Base-by-base conservation (phyloP, 2,113 vertebrate species). In the Stigmatopora argus region DNA sequence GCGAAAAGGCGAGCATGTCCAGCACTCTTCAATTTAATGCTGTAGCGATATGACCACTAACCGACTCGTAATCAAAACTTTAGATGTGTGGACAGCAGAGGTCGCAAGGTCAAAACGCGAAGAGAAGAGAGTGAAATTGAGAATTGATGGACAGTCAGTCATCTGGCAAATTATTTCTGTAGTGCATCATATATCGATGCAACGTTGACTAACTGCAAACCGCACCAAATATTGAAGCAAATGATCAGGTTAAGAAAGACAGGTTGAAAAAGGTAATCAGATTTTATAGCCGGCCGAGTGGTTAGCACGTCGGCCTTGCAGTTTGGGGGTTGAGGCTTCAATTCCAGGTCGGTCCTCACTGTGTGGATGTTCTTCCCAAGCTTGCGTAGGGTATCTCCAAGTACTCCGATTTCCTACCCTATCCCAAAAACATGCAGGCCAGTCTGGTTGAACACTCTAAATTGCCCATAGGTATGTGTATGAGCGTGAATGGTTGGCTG, bases 1-100 rank as follows among this genome's bases (percentile, higher is more conserved):
- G 58, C 21, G 72, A 52, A 61, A 53, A 67, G 58, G 68, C 8
- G 4, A 31, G 41, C 31, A 56, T 49, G 62, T 45, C 53, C 51
- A 7, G 41, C 64, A 67, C 69, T 53, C 52, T 75, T 67, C 45
- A 65, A 11, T 26, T 53, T 57, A 5, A 57, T 67, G 57, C 62
- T 41, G 60, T 17, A 13, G 31, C 48, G 47, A 55, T 47, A 58
- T 65, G 75, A 77, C 73, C 75, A 69, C 74, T 63, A 70, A 14
- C 65, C 3, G n/a, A 19, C 51, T 70, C 75, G 64, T 68, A 69
- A 78, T 77, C 61, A 62, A 18, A 65, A 63, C 23, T 44, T 8
- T 65, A 31, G 31, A 38, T 73, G 56, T 21, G 51, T 55, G 51
- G 7, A 58, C 8, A 58, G 31, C 7, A 18, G 56, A 58, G 56